Evolutionary conservation across 2,797 vertebrate genomes (phyloP).

Genomic region (Melanotaenia parkinsoni): DNA sequence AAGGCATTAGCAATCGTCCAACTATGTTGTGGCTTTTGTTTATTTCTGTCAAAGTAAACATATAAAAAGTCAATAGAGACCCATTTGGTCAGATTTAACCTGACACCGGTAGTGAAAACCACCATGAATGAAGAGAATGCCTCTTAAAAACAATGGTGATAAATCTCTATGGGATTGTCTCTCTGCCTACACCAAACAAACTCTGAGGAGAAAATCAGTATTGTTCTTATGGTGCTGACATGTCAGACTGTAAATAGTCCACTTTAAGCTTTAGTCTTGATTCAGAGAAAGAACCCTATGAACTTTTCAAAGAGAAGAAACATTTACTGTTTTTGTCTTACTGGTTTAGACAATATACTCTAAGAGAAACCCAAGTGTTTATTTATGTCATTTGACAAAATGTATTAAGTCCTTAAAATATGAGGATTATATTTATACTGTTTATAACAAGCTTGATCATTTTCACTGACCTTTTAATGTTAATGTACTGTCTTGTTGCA

Average conservation of each 20-base stretch:
- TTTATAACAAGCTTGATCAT: constrained; percentile 81
- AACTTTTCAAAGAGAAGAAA: constrained; percentile 71
- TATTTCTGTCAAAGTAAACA: constrained; percentile 84
- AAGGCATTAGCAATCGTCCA: constrained; percentile 72
- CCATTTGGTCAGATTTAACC: constrained; percentile 70
- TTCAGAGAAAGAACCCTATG: constrained; percentile 65
- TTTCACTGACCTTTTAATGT: constrained; percentile 74
- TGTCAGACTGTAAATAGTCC: constrained; percentile 69
- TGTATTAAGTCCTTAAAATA: constrained; percentile 73
- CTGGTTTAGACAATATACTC: constrained; percentile 82
- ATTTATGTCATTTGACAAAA: constrained; percentile 80
- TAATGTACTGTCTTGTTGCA: constrained; percentile 73
- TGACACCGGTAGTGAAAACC: constrained; percentile 71
- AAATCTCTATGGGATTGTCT: constrained; percentile 66
- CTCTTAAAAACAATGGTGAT: constrained; percentile 73
- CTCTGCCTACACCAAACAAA: constrained; percentile 54
- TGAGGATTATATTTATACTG: constrained; percentile 86
- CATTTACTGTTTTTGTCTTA: constrained; percentile 81
- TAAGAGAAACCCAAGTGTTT: constrained; percentile 73
- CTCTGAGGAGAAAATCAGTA: constrained; percentile 42
- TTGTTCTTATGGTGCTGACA: constrained; percentile 73
- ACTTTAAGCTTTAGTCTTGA: constrained; percentile 55
- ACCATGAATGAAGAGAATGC: constrained; percentile 77
- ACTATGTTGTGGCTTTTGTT: constrained; percentile 79
- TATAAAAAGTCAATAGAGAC: constrained; percentile 72